These are phyloP conservation scores for Protobothrops flavoviridis DNA, from an alignment of 2,113 vertebrate species.

Conservation along the genomic window DNA sequence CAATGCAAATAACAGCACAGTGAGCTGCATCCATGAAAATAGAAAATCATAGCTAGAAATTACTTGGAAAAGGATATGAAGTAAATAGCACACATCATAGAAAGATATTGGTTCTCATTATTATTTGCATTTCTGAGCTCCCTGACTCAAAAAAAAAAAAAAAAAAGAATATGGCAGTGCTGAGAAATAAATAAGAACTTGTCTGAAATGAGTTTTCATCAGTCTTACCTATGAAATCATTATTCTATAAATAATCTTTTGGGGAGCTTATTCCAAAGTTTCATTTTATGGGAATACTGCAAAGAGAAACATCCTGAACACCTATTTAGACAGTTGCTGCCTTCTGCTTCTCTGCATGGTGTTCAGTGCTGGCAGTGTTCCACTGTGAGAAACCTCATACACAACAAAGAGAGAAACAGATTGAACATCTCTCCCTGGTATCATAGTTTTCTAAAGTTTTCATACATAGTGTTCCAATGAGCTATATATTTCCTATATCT, in stretches of 20 bases:
- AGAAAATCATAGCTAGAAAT: not conserved
- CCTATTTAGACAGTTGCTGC: not conserved
- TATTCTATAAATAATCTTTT: not conserved
- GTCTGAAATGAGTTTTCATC: not conserved
- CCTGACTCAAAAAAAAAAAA: not conserved
- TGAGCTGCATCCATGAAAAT: constrained; percentile 4
- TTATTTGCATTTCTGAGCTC: not conserved
- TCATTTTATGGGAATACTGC: not conserved
- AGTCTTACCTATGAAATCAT: not conserved
- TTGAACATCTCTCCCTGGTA: not conserved
- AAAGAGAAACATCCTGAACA: not conserved
- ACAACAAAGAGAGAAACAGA: not conserved
- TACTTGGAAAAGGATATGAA: not conserved
- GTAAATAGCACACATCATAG: not conserved
- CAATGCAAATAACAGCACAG: not conserved
- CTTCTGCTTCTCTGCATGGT: not conserved
- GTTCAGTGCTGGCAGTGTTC: not conserved
- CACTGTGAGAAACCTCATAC: not conserved
- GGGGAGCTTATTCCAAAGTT: not conserved
- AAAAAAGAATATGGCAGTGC: not conserved
- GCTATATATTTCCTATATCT: not conserved
- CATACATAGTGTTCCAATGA: not conserved
- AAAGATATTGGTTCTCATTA: not conserved
- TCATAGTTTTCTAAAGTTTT: not conserved
- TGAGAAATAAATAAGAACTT: not conserved